Conservation (phyloP, 2,797 vertebrate genomes). For the Pteropus rufus region DNA sequence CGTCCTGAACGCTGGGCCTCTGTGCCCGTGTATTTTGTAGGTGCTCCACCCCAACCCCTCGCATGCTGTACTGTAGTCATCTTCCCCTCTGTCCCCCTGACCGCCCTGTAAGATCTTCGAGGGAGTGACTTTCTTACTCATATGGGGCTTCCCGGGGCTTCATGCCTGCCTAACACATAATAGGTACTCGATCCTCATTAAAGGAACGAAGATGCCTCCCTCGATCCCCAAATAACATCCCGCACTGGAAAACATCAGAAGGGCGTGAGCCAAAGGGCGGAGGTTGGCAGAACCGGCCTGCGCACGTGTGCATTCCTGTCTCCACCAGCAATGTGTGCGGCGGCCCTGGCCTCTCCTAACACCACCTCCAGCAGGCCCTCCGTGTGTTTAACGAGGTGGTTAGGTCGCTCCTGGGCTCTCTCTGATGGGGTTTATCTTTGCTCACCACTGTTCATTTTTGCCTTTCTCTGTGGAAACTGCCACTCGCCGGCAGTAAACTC, state of each 20-base stretch:
- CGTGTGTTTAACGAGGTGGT: background rate
- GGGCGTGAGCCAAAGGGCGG: background rate
- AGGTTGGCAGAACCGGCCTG: background rate
- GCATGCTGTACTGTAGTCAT: background rate
- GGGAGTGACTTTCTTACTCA: background rate
- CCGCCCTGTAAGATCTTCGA: background rate
- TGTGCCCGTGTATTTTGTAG: background rate
- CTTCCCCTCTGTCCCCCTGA: background rate
- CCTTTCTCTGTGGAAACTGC: background rate
- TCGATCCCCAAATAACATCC: background rate
- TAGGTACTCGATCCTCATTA: background rate
- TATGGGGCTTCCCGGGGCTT: background rate
- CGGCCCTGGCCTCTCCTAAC: background rate
- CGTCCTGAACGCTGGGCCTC: background rate
- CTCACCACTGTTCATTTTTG: background rate
- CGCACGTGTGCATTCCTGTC: too few relatives aligned
- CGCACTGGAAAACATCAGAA: background rate
- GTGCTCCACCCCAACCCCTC: background rate
- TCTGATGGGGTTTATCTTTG: background rate
- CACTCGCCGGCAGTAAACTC: background rate
- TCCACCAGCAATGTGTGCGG: accelerated
- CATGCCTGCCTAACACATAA: background rate
- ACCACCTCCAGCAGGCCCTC: background rate
- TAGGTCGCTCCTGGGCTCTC: background rate
- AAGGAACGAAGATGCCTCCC: background rate